Conservation (phyloP, 2,113 vertebrate species). For the Aix galericulata region DNA sequence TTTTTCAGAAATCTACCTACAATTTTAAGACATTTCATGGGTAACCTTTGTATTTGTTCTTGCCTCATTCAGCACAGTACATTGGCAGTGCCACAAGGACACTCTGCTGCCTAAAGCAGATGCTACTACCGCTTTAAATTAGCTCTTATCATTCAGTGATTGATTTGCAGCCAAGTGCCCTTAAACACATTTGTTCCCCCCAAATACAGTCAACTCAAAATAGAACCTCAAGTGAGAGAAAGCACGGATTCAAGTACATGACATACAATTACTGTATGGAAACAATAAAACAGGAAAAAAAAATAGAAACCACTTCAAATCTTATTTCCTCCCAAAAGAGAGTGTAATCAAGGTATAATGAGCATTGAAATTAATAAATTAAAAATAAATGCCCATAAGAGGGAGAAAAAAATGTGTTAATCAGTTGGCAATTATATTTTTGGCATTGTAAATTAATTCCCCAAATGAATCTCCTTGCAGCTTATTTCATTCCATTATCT, state of each 20-base stretch:
- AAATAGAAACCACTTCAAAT: constrained; percentile 70
- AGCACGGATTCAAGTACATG: constrained; percentile 44
- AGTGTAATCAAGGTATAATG: constrained; percentile 74
- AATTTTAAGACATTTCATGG: background rate
- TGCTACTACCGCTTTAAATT: constrained; percentile 23
- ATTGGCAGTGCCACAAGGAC: constrained; percentile 12
- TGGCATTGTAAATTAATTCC: constrained; percentile 76
- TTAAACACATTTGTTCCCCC: constrained; percentile 6
- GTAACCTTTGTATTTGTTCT: background rate
- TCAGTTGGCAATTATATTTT: constrained; percentile 76
- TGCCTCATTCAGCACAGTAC: background rate
- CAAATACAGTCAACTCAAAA: constrained; percentile 66
- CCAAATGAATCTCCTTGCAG: constrained; percentile 61
- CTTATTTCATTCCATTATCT: constrained; percentile 52
- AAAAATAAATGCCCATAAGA: constrained; percentile 77
- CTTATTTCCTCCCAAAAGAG: constrained; percentile 70
- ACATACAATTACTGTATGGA: constrained; percentile 61
- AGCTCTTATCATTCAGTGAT: constrained; percentile 6
- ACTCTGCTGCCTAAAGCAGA: background rate
- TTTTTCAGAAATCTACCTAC: background rate
- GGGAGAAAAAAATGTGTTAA: constrained; percentile 65
- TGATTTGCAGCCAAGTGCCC: constrained; percentile 53
- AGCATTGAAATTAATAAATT: constrained; percentile 79
- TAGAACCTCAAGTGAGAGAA: constrained; percentile 54
- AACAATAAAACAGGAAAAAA: constrained; percentile 58